Base-by-base conservation (phyloP, 2,797 vertebrate genomes). In the Ammospiza maritima region DNA sequence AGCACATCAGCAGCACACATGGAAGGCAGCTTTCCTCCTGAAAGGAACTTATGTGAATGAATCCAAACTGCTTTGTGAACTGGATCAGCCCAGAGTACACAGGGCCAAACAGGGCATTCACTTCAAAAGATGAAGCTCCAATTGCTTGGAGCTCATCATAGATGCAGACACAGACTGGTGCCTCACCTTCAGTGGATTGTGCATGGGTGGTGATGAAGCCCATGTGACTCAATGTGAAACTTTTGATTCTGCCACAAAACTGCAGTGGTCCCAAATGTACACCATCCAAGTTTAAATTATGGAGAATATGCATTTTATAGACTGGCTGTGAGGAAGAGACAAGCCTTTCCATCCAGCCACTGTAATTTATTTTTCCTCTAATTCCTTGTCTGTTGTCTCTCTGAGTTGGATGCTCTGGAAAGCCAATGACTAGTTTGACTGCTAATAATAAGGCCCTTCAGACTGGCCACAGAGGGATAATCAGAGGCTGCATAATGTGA, bases 61-160 rank as follows among this genome's bases (percentile, higher is more conserved):
- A 54, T 56, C 36, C 36, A 51, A 64, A 44, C 25, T 56, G 12
- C 21, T n/a, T 19, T 44, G n/a, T 40, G 74, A 67, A 20, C 11
- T 1, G 4, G 32, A 66, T 5, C 48, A 36, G 16, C 3, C 18
- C 3, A 1, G 38, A 19, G 5, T 36, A 30, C 51, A 12, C 1
- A 2, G n/a, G 25, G 38, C 27, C 51, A 40, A 62, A 73, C 5
- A 25, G 16, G 8, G 4, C 4, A 29, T 45, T 79, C 44, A 11
- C 4, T 58, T 50, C 27, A 29, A 30, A 89, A 19, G 6, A 38
- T 38, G 36, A 38, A 74, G 42, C 42, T 17, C 42, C 42, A 23
- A 23, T 34, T 36, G 10, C 45, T 48, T n/a, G 48, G n/a, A 70
- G 53, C 16, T 34, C 57, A 32, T 7, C 36, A 42, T 11, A 45